phyloP scores from a whole-genome alignment of 2,113 vertebrate species.

The Megalops atlanticus region DNA sequence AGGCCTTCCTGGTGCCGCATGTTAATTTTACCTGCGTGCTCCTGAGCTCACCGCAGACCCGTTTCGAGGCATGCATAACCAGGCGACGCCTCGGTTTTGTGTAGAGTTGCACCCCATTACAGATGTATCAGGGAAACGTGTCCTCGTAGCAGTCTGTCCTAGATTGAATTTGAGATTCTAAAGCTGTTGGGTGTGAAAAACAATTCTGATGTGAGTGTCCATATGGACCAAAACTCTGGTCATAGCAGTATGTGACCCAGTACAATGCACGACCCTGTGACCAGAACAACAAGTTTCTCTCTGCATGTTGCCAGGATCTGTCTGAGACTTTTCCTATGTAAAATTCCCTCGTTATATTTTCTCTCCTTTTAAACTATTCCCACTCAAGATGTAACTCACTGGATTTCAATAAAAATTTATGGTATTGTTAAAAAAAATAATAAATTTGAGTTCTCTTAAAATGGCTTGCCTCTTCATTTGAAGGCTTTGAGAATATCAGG shows the following conservation, averaged over 20 bases:
- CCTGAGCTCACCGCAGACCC: background rate
- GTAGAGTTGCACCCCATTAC: background rate
- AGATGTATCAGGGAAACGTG: background rate
- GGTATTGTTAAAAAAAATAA: background rate
- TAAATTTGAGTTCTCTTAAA: background rate
- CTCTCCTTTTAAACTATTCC: background rate
- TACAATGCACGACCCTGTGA: background rate
- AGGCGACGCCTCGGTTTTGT: background rate
- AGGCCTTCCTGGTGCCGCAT: background rate
- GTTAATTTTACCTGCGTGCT: background rate
- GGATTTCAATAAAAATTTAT: background rate
- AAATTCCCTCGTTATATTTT: background rate
- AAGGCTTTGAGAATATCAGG: background rate
- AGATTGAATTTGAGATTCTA: too few species aligned
- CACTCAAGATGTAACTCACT: background rate
- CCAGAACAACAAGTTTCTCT: background rate
- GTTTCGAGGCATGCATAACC: background rate
- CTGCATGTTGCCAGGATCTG: background rate
- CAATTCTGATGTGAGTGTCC: background rate
- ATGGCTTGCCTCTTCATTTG: background rate
- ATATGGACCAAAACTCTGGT: background rate
- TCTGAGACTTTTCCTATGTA: background rate
- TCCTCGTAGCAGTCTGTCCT: background rate
- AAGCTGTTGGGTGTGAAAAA: too few species aligned
- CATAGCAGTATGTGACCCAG: background rate